Evolutionary conservation across 2,888 invertebrate species (phyloP).

Genomic region (Agrotis exclamationis): DNA sequence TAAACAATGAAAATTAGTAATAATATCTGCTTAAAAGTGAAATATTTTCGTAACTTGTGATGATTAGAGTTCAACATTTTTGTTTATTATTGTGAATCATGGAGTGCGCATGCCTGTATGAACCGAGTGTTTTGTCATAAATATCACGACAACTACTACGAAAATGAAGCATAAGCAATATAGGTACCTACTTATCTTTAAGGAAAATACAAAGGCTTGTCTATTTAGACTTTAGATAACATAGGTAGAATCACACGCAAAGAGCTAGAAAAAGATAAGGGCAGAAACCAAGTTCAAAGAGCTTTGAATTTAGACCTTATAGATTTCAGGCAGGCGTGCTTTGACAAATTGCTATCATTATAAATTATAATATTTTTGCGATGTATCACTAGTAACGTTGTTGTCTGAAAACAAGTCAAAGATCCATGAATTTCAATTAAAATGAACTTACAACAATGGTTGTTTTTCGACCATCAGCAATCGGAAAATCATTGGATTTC

Average conservation of each 20-base stretch:
- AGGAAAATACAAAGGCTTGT: background rate
- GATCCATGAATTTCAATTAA: too few species aligned
- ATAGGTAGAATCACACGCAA: background rate
- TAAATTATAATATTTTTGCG: background rate
- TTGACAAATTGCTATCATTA: too few species aligned
- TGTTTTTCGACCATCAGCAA: too few species aligned
- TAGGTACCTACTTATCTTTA: background rate
- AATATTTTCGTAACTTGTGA: slow-evolving; percentile 17
- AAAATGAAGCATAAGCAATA: background rate
- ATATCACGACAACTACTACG: background rate
- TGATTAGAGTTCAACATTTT: slow-evolving; percentile 10
- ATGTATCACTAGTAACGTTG: background rate
- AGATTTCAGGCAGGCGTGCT: background rate
- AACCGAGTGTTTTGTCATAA: background rate
- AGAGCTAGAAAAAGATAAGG: too few species aligned
- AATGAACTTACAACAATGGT: too few species aligned
- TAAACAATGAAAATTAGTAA: slow-evolving; percentile 42
- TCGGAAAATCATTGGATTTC: background rate
- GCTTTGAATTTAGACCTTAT: background rate
- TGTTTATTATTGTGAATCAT: slow-evolving; percentile 50
- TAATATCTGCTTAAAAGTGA: slow-evolving; percentile 7
- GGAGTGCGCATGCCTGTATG: slow-evolving; percentile 26
- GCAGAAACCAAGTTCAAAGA: background rate
- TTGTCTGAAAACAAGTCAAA: background rate
- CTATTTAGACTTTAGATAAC: background rate